A percentile compares a stretch with the other conserved stretches of the same genome.
These are phyloP conservation scores for Pinctada fucata DNA, from an alignment of 2,888 invertebrate species.

Conservation along the genomic window DNA sequence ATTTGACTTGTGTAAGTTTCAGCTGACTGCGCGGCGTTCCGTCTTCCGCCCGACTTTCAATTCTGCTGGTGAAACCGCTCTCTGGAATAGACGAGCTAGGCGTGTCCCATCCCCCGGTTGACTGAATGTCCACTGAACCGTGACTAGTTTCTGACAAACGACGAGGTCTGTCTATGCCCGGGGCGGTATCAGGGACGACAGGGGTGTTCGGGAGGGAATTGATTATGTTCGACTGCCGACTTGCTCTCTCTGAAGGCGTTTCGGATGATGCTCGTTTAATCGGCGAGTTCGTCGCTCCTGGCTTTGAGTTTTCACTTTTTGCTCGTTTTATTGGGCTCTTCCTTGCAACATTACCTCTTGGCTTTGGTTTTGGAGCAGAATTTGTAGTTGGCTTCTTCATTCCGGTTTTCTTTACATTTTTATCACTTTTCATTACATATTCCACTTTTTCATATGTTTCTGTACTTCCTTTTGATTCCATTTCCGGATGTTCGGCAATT, in stretches of 20 bases:
- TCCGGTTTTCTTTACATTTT: neutral
- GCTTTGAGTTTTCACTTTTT: neutral
- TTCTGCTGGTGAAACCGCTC: neutral
- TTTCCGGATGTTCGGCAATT: neutral
- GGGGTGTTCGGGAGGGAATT: neutral
- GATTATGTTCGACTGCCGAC: neutral
- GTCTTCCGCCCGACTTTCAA: neutral
- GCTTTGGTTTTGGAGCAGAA: neutral
- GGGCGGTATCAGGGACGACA: neutral
- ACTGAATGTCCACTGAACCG: neutral
- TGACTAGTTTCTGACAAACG: neutral
- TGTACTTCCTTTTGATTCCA: neutral
- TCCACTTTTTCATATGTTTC: neutral
- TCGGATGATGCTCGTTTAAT: neutral
- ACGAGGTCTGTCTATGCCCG: neutral
- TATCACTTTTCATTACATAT: neutral
- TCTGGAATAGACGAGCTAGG: neutral
- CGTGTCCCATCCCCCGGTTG: neutral
- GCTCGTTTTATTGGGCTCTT: neutral
- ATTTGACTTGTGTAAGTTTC: slow-evolving; percentile 8
- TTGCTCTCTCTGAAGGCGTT: neutral
- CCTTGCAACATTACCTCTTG: neutral
- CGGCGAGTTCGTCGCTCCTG: neutral
- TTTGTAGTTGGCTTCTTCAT: neutral
- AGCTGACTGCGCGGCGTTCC: neutral